Conservation (phyloP, 2,113 vertebrate species). For the Syngnathus floridae region DNA sequence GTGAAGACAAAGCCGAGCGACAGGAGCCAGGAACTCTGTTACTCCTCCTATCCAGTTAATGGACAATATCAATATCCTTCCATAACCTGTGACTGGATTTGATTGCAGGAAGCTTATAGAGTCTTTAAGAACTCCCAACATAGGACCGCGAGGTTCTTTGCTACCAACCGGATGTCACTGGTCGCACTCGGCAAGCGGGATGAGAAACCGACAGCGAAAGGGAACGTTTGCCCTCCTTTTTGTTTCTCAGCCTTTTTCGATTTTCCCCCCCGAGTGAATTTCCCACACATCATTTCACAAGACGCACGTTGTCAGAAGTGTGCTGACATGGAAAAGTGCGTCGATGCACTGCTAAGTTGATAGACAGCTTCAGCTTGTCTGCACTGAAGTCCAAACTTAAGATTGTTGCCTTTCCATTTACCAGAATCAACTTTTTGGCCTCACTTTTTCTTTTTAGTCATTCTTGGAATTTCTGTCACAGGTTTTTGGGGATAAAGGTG, state of each 20-base stretch:
- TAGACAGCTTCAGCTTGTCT: slow-evolving; percentile 50
- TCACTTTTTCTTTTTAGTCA: slow-evolving; percentile 4
- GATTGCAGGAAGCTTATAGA: slow-evolving; percentile 71
- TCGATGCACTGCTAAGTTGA: slow-evolving; percentile 48
- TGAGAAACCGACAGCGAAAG: slow-evolving; percentile 36
- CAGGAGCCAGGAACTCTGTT: slow-evolving; percentile 45
- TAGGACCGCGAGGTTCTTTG: slow-evolving; percentile 51
- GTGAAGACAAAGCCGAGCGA: slow-evolving; percentile 57
- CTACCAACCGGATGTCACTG: slow-evolving; percentile 23
- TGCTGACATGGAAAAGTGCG: slow-evolving; percentile 27
- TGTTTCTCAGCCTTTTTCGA: slow-evolving; percentile 20
- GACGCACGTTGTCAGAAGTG: slow-evolving; percentile 47
- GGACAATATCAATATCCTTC: slow-evolving; percentile 71
- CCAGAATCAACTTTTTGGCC: slow-evolving; percentile 34
- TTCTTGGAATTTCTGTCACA: slow-evolving; percentile 30
- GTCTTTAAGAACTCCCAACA: slow-evolving; percentile 74
- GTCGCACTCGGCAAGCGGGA: slow-evolving; percentile 28
- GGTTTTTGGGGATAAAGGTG: slow-evolving; percentile 34
- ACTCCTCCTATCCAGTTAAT: slow-evolving; percentile 55
- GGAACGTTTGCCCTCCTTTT: slow-evolving; percentile 23
- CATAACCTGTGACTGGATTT: slow-evolving; percentile 63
- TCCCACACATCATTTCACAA: slow-evolving; percentile 43
- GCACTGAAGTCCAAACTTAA: slow-evolving; percentile 41
- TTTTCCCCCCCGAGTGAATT: slow-evolving; percentile 23
- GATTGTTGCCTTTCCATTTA: slow-evolving; percentile 47